Evolutionary conservation across 2,797 vertebrate genomes (phyloP).

Genomic region (Myripristis jacobus): DNA sequence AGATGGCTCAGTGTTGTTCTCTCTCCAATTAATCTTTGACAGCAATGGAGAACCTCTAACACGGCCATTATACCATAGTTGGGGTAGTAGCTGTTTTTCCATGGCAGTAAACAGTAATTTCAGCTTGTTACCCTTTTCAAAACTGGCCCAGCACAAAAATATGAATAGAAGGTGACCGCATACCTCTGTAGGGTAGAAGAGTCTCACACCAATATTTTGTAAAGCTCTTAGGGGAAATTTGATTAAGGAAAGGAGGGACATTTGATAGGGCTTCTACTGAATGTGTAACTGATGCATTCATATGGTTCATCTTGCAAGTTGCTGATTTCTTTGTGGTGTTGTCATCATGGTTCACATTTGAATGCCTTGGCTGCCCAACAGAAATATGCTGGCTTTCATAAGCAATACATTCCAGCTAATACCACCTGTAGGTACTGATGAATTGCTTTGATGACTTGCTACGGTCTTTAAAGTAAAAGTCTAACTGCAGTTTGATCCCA

Average conservation of each 20-base stretch:
- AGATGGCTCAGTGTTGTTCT: constrained; percentile 42
- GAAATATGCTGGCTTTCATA: not conserved
- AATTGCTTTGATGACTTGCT: not conserved
- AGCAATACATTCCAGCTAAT: not conserved
- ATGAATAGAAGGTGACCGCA: constrained; percentile 4
- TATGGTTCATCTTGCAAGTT: not conserved
- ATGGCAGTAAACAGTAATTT: constrained; percentile 31
- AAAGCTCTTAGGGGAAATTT: not conserved
- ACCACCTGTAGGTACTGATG: not conserved
- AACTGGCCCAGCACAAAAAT: constrained; percentile 2
- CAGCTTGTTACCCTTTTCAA: constrained; percentile 19
- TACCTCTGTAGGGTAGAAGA: not conserved
- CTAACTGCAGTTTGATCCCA: not conserved
- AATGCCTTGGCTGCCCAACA: not conserved
- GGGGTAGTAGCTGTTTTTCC: constrained; percentile 22
- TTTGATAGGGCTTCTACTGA: not conserved
- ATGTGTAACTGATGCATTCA: not conserved
- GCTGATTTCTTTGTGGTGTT: not conserved
- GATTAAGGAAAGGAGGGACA: not conserved
- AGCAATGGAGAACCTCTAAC: constrained; percentile 35
- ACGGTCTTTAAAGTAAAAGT: not conserved
- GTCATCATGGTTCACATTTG: not conserved
- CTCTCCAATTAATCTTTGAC: constrained; percentile 48
- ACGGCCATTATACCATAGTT: constrained; percentile 23
- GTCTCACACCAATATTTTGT: not conserved